Base-by-base conservation (phyloP, 1,140 invertebrate genomes). In the Phthorimaea operculella region DNA sequence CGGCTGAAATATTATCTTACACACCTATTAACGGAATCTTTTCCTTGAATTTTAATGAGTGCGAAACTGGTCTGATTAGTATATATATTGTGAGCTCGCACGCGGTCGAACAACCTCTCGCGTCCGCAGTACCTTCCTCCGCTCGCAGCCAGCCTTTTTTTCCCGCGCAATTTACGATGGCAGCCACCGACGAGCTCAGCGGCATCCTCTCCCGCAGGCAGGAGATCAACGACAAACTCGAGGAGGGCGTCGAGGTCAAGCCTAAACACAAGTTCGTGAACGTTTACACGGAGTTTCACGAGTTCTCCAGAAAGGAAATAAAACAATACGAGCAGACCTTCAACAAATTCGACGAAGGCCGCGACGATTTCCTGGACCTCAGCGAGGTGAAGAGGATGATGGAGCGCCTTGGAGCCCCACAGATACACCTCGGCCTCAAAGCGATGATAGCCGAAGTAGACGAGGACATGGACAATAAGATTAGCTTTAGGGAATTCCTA, bases 381-480 rank as follows among this genome's bases (percentile, higher is more conserved):
- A 89, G 89, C 44, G 96, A 98, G 77, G 79, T 98, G 45, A 98
- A 98, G 79, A 84, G 91, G 10, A 98, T 98, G 96, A 98, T 98
- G 96, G 96, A 98, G 79, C 93, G 94, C 48, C 84, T 98, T n/a
- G 95, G 93, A 15, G 95, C 93, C 9, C 96, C 96, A 11, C 96
- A 98, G 82, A 98, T 96, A 8, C 96, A 98, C 85, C 85, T 98
- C 4, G 94, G 93, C 0, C 87, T 98, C 6, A 98, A 98, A 76
- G 91, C 90, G 33, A 98, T 98, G 96, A 98, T 98, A 64, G 89
- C 93, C 57, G 94, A 96, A 85, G 93, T 98, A 12, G 96, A 98
- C 74, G 96, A 97, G 81, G 96, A 98, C 73, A 83, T 90, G 16
- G 96, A 98, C 75, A 90, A 91, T 33, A 94, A 92, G 73, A 94